phyloP scores from a whole-genome alignment of 2,797 vertebrate genomes.

The Lindbergichthys nudifrons region DNA sequence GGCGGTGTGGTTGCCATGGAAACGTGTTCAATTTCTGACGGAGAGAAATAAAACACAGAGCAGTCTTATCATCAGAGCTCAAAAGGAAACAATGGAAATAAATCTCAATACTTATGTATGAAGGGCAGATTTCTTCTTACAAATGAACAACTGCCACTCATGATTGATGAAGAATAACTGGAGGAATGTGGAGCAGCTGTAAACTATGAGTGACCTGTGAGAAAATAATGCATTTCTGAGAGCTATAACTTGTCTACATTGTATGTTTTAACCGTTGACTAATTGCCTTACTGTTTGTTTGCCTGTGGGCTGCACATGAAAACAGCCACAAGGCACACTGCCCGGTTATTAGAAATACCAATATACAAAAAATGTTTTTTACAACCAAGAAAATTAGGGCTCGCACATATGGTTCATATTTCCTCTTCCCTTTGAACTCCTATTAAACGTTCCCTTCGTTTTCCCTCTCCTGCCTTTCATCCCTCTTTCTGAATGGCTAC shows the following conservation, averaged over 20 bases:
- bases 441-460: slow-evolving; percentile 52
- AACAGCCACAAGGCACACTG: slow-evolving; percentile 59
- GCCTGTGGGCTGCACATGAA: slow-evolving; percentile 50
- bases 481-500: slow-evolving; percentile 43
- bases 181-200: slow-evolving; percentile 34
- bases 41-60: slow-evolving; percentile 67
- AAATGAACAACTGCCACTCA: slow-evolving; percentile 37
- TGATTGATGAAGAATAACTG: slow-evolving; percentile 42
- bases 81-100: slow-evolving; percentile 42
- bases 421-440: slow-evolving; percentile 75
- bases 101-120: not conserved
- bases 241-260: slow-evolving; percentile 30
- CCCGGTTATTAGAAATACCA: slow-evolving; percentile 76
- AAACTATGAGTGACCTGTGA: slow-evolving; percentile 49
- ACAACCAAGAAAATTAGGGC: slow-evolving; percentile 59
- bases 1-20: slow-evolving; percentile 81
- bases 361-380: slow-evolving; percentile 72
- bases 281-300: slow-evolving; percentile 66
- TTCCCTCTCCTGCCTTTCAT: slow-evolving; percentile 30
- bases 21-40: slow-evolving; percentile 76
- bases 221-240: slow-evolving; percentile 53
- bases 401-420: slow-evolving; percentile 78
- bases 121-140: slow-evolving; percentile 20
- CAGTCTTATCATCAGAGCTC: slow-evolving; percentile 69
- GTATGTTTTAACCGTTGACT: slow-evolving; percentile 53